Base-by-base conservation (phyloP, 2,113 vertebrate species). In the Elanus axillaris region DNA sequence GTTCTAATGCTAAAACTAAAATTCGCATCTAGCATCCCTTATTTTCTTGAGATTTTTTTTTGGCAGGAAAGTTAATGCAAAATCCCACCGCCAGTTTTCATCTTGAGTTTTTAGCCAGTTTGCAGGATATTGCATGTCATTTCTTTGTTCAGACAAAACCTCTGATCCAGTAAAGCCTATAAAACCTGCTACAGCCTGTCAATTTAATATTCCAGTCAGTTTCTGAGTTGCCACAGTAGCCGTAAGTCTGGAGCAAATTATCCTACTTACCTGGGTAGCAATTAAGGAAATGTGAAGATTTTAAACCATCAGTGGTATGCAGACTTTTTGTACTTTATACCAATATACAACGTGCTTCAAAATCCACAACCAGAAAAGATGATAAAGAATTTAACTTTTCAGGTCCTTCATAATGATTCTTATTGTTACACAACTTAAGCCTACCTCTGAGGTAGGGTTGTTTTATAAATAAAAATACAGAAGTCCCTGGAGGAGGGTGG, bases 261-360 rank as follows among this genome's bases (percentile, higher is more conserved):
- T 93, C 93, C 94, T 97, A 93, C 97, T 97, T 96, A 96, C 86
- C 93, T 97, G 89, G 92, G 67, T 92, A 96, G 95, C 95, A 98
- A 97, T 98, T 98, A 98, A 98, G 88, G 84, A 96, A 95, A 93
- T 93, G 77, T 48, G 79, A 92, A 96, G 88, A 96, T 91, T 87
- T 91, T 67, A 96, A 94, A 89, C 95, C 97, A 91, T 89, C 72
- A 94, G 86, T n/a, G 72, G 55, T 58, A 11, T 42, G 36, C 84
- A 94, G 67, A 66, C 90, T 71, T 88, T 80, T 79, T 92, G 86
- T 88, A 72, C 52, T 90, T 95, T 78, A 68, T 82, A 85, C 26
- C 22, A 85, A 23, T 55, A 93, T 14, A 88, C 2, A 1, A 96
- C 88, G 68, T 42, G 7, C 58, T 93, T 64, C 58, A 86, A 79